Base-by-base conservation (phyloP, 1,140 invertebrate genomes). In the Doryteuthis pealeii region DNA sequence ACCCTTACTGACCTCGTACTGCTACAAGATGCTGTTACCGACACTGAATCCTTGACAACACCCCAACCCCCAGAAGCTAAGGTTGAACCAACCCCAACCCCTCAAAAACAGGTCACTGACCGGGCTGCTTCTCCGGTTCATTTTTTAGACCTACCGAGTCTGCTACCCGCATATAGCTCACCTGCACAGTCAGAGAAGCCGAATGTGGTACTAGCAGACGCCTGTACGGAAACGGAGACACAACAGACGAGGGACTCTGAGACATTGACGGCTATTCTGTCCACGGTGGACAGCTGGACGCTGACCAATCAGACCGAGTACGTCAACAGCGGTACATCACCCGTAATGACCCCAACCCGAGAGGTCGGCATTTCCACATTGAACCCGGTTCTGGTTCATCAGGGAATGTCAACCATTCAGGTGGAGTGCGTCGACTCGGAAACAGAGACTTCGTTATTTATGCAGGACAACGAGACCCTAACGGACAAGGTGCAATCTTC, bases 401-500 rank as follows among this genome's bases (percentile, higher is more conserved):
- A 84, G 71, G 79, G 79, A 6, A 86, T 83, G 31, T 75, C 80
- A 73, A 86, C 84, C 22, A 79, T 82, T 18, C 74, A 79, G 14
- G 74, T 79, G 40, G 78, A 82, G 12, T 67, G 72, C 2, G 75
- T 80, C 68, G 81, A 85, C 62, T 77, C 73, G 15, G 77, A 72
- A 15, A 81, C 81, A 1, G 84, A 84, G 62, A 84, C 82, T 18
- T 43, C 69, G 0, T 32, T 84, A 12, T 62, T 78, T 35, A 76
- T 82, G 0, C 77, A 79, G 6, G 84, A 86, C 68, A 82, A 79
- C 32, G 84, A 86, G 72, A 86, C 84, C 2, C 65, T 84, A 22
- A 86, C 84, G 0, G 84, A 86, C 32, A 76, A 73, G 67, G 71
- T 79, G 3, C 67, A 74, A 32, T 69, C 68, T 26, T 68, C 75